Base-by-base conservation (phyloP, 1,140 invertebrate species). In the Papilio xuthus region DNA sequence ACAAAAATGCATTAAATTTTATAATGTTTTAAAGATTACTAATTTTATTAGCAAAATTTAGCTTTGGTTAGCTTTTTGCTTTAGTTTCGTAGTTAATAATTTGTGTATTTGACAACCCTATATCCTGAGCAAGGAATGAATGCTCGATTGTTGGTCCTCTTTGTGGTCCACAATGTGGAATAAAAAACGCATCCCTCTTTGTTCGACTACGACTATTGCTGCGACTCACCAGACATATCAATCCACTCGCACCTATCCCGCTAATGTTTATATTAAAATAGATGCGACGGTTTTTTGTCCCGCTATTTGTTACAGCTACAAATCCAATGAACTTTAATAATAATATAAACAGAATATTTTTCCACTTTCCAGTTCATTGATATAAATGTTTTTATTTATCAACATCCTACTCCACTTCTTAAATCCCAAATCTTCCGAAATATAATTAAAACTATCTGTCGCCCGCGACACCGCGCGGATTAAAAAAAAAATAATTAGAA, bases 141-240 rank as follows among this genome's bases (percentile, higher is more conserved):
- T 85, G 84, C 84, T 84, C 85, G 83, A 88, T 84, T 88, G 84
- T 86, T 85, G 85, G 83, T 82, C 86, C 83, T 85, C 85, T 88
- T 88, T 90, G 85, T 90, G 83, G 76, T 81, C 78, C 77, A 88
- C 85, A 86, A 90, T 88, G 86, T 88, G 88, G 85, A 89, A 89
- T 88, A 90, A 89, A n/a, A 90, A 91, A 89, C 86, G 86, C 85
- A 87, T 87, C 83, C 79, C 86, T 83, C 86, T 89, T 89, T 90
- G 85, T 88, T 79, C 80, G 75, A 67, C 56, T 72, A 80, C 79
- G 79, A 80, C 83, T 85, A 82, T 82, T 84, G 79, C 83, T 37
- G 77, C 82, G 87, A 83, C 78, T 82, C 81, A 79, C 81, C 79
- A 82, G 80, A 86, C 85, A 78, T 83, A 86, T 86, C 86, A 89